phyloP scores from a whole-genome alignment of 2,888 invertebrate genomes.

The Papilio gigon region DNA sequence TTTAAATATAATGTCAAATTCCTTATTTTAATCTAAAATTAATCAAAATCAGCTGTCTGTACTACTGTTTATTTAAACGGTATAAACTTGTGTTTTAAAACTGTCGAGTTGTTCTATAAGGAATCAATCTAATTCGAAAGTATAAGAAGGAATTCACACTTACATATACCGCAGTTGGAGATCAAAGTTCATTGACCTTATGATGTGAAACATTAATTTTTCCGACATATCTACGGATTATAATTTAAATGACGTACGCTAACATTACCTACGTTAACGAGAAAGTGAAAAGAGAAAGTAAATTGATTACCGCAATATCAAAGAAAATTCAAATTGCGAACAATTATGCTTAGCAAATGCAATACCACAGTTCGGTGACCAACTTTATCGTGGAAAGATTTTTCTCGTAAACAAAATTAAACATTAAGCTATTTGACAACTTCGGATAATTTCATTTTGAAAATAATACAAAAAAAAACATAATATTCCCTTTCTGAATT shows the following conservation, averaged over 20 bases:
- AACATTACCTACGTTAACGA: neutral
- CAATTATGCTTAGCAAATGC: slow-evolving; percentile 16
- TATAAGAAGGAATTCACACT: neutral
- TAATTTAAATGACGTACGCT: neutral
- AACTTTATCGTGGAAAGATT: neutral
- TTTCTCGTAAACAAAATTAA: too few species aligned
- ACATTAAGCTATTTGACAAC: neutral
- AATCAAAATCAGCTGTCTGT: too few species aligned
- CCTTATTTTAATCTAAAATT: neutral
- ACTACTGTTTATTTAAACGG: too few species aligned
- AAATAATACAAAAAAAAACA: neutral
- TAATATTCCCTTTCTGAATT: neutral
- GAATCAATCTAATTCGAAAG: neutral
- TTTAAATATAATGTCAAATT: neutral
- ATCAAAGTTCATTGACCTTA: slow-evolving; percentile 1
- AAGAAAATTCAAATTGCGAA: slow-evolving; percentile 29
- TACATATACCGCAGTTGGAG: neutral
- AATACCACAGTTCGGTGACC: slow-evolving; percentile 5
- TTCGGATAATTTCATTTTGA: neutral
- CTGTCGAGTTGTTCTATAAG: neutral
- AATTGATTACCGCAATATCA: slow-evolving; percentile 31
- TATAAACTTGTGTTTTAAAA: neutral
- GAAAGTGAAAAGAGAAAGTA: slow-evolving; percentile 38
- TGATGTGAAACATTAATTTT: too few species aligned
- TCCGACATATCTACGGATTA: neutral